Evolutionary conservation across 2,888 invertebrate species (phyloP), one percentile per base, ranked within the genome.

Genomic region (Steinernema scapterisci): DNA sequence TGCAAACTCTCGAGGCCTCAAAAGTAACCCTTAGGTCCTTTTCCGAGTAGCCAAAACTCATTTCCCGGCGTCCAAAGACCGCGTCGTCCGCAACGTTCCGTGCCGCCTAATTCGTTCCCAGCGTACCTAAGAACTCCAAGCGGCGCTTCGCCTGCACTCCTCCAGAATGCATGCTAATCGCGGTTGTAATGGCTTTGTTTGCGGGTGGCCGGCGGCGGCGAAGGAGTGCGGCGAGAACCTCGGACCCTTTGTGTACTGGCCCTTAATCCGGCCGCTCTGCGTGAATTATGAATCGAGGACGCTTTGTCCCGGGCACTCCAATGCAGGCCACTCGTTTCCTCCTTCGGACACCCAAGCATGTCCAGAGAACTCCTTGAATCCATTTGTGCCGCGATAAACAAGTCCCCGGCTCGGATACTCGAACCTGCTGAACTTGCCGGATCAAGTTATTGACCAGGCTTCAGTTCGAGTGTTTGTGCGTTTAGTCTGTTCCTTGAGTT

Each of bases 151-250:
- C 9, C 48, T 5, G 48, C 2, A 31, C 31, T 63, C 31, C 63
- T 63, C 63, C 6, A 63, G 63, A 63, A 63, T 63, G 63, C 63
- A 63, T 63, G 63, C 63, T 63, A 63, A 63, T 63, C 63, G 63
- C 63, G 3, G 63, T 11, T 31, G 31, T 31, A 63, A 63, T 63
- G 63, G 63, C 63, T 63, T 63, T 63, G 63, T 63, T 63, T 63
- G 63, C 31, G 63, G 63, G 31, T 31, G 63, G 54, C 25, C 54
- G 54, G 3, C 13, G 54, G 13, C 25, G 23, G 45, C 7, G n/a
- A 9, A 38, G 9, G 38, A 38, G 38, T 38, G 38, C 38, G 5
- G 38, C 38, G 38, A 38, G 38, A 9, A 38, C 38, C 38, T 38
- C 38, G 38, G 48, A n/a, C 63, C 11, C 63, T 63, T 54, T 54